These are phyloP conservation scores for Andrena camellia DNA, from an alignment of 2,888 invertebrate genomes.

Conservation along the genomic window DNA sequence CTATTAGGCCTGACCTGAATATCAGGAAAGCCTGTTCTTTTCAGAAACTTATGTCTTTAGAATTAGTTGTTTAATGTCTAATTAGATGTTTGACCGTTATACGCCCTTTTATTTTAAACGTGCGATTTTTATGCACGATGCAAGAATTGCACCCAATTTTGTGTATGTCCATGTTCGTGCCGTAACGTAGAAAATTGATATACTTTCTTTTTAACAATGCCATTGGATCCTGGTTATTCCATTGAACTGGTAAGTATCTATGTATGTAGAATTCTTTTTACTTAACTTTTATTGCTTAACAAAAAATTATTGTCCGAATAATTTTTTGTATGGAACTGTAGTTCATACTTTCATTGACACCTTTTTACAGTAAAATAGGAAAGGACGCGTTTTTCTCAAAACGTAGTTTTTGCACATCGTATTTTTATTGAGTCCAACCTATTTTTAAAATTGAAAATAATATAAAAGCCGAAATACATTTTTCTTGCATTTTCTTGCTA, in stretches of 20 bases:
- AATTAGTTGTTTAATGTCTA: slow-evolving; percentile 80
- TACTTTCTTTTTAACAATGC: slow-evolving; percentile 27
- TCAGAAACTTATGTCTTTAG: slow-evolving; percentile 62
- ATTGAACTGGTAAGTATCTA: slow-evolving; percentile 38
- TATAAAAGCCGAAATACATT: too few relatives aligned
- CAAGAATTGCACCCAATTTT: slow-evolving; percentile 24
- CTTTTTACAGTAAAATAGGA: too few relatives aligned
- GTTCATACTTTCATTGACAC: too few relatives aligned
- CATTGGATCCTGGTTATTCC: slow-evolving; percentile 23
- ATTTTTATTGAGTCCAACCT: too few relatives aligned
- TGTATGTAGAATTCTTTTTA: slow-evolving; percentile 18
- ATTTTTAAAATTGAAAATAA: too few relatives aligned
- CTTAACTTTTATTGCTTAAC: background rate
- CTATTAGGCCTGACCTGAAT: slow-evolving; percentile 13
- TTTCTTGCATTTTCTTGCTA: too few relatives aligned
- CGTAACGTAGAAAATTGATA: slow-evolving; percentile 46
- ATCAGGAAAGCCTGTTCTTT: slow-evolving; percentile 49
- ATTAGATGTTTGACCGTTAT: slow-evolving; percentile 75
- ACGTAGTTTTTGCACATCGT: too few relatives aligned
- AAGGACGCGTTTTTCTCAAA: too few relatives aligned
- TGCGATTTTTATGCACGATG: slow-evolving; percentile 49
- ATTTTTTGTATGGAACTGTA: too few relatives aligned
- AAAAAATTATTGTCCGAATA: too few relatives aligned
- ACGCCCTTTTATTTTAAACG: slow-evolving; percentile 58
- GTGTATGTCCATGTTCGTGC: slow-evolving; percentile 58